A percentile compares a stretch with the other conserved stretches of the same genome.
These are phyloP conservation scores for Numenius arquata DNA, from an alignment of 2,113 vertebrate genomes.

Conservation along the genomic window DNA sequence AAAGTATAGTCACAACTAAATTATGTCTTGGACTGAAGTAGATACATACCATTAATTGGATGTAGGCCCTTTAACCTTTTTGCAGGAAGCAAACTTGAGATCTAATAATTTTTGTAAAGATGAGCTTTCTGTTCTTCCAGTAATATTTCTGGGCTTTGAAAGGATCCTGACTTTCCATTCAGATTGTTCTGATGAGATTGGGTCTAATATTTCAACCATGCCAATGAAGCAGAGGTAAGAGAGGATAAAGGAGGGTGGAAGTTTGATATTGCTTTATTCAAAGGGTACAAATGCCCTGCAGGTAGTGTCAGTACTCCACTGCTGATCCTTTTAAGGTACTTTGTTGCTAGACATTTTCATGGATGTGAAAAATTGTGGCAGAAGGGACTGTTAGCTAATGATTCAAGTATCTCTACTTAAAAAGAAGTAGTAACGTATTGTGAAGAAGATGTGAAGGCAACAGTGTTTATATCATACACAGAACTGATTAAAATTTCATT, in stretches of 20 bases:
- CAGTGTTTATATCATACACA: background rate
- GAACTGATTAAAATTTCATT: background rate
- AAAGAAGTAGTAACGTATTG: background rate
- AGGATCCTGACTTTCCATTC: constrained; percentile 36
- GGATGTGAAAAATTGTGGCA: background rate
- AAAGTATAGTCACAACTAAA: constrained; percentile 66
- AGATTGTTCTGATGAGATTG: constrained; percentile 37
- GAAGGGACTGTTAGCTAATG: background rate
- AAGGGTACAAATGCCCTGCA: background rate
- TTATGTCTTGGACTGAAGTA: constrained; percentile 54
- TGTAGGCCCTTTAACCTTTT: constrained; percentile 73
- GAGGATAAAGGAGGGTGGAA: background rate
- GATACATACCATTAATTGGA: constrained; percentile 70
- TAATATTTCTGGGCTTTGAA: constrained; percentile 69
- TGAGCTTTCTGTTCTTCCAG: constrained; percentile 68
- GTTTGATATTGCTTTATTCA: background rate
- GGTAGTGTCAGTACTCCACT: background rate
- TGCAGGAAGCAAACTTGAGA: constrained; percentile 74
- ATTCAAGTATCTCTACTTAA: background rate
- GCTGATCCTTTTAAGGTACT: background rate
- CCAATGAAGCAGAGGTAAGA: background rate
- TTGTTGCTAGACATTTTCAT: background rate
- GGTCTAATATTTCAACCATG: constrained; percentile 12
- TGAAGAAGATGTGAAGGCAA: background rate
- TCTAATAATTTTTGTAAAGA: constrained; percentile 74